Base-by-base conservation (phyloP, 1,140 invertebrate species). In the Zaprionus gabonicus region DNA sequence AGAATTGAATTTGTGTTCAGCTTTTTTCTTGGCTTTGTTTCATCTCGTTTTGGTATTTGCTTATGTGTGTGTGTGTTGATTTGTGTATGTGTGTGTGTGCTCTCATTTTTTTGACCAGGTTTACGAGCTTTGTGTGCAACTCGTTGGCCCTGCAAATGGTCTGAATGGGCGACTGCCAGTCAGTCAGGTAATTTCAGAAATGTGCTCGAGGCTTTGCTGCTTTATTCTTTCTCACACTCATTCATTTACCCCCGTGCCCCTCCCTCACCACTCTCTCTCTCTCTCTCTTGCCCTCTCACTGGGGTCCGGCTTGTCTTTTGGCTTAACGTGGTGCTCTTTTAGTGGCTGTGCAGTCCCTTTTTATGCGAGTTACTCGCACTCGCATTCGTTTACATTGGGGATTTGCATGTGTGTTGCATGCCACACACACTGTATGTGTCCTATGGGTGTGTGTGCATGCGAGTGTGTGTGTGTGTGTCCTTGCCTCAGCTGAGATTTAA, bases 121-220 rank as follows among this genome's bases (percentile, higher is more conserved):
- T 64, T 71, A 34, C 67, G 59, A 65, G 67, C 67, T 28, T 65
- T 76, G 23, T 63, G 60, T 55, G 68, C 60, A 60, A 66, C 73
- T 60, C 55, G 68, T 59, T 71, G 73, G 68, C 27, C 9, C 51
- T 70, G 62, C 28, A 69, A 75, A 75, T 70, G 66, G 27, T 15
- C 58, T 74, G 66, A 69, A 69, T 75, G 46, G 36, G 56, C 72
- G 12, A 20, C 46, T 76, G 73, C 41, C 56, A 76, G 80, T 66
- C 86, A 90, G 85, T 66, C 86, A 90, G 85, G 85, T 90, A 90
- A 90, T 90, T 90, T 90, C 72, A 65, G 55, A 90, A 85, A 88
- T 88, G 81, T 80, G 63, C 53, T 67, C 62, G 38, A 44, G 44
- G 36, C 46, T 60, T 64, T 64, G 51, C 49, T 64, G 49, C 63